Base-by-base conservation (phyloP, 2,888 invertebrate genomes). In the Ctenicera cuprea region DNA sequence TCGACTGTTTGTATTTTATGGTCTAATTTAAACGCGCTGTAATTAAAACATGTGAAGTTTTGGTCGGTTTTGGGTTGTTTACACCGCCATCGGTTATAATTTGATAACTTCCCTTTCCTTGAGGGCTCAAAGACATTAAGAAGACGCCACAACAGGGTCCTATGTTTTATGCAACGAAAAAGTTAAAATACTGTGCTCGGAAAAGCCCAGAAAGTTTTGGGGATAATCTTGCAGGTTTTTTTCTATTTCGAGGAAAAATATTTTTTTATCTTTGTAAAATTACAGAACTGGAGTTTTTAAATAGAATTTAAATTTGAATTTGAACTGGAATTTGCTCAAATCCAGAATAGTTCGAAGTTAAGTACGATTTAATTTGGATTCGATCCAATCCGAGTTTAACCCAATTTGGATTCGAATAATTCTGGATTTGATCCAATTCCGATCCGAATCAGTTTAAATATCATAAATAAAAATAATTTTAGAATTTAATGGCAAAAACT, bases 131-230 rank as follows among this genome's bases (percentile, higher is more conserved):
- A 33, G 18, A 37, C 57, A 57, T 37, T 37, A 57, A 57, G 37
- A 16, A 3, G 33, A 37, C 37, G 16, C 37, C 16, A 16, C 57
- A 30, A 33, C 22, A 20, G n/a, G 16, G 0, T 30, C 41, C 22
- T n/a, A 57, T 57, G 66, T 66, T 54, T 57, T 57, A 57, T 57
- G 66, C 66, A 66, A 66, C 54, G 66, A 66, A 43, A 52, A 64
- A 48, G 64, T 64, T 64, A 64, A 64, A 66, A 66, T 54, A 57
- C 41, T 54, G 52, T n/a, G 26, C 26, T 9, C 8, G 3, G 50
- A n/a, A 64, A 22, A 52, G 22, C 54, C 20, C 18, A 37, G 33
- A 64, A 50, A 64, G 33, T 48, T 48, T 48, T 37, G n/a, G 33
- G 20, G 50, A 50, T 50, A 11, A 50, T 50, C 50, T 11, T 26